phyloP scores from a whole-genome alignment of 2,113 vertebrate genomes.

The Hippoglossus stenolepis region DNA sequence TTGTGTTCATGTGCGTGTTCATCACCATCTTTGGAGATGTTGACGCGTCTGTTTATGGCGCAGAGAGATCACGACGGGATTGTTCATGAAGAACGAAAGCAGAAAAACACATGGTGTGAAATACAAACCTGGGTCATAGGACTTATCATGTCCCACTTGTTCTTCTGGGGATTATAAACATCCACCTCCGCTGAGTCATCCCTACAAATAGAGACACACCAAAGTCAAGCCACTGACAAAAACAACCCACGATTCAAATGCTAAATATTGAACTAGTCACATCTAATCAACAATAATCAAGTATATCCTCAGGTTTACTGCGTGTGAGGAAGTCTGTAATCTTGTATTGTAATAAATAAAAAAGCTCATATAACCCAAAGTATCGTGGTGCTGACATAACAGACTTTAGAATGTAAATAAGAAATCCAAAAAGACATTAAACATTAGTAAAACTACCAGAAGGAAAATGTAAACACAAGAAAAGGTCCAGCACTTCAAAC shows the following conservation, averaged over 20 bases:
- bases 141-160: constrained; percentile 94
- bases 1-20: no score
- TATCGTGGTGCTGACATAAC: no score
- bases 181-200: constrained; percentile 96
- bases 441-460: background rate
- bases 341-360: background rate
- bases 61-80: background rate
- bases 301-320: background rate
- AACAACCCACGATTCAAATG: constrained; percentile 3
- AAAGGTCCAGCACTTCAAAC: background rate
- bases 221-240: constrained; percentile 18
- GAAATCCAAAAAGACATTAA: no score
- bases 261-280: background rate
- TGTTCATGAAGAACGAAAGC: background rate
- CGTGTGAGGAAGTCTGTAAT: background rate
- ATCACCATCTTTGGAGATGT: background rate
- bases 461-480: background rate
- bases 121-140: constrained; percentile 93
- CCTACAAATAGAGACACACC: constrained; percentile 75
- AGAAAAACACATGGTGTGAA: constrained; percentile 30
- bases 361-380: no score
- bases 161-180: constrained; percentile 91
- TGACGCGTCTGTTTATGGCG: background rate
- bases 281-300: background rate
- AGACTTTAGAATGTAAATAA: no score